Percentiles rank a stretch among this genome's conserved stretches.
Conservation (phyloP, 2,797 vertebrate genomes). For the Neostethus bicornis region DNA sequence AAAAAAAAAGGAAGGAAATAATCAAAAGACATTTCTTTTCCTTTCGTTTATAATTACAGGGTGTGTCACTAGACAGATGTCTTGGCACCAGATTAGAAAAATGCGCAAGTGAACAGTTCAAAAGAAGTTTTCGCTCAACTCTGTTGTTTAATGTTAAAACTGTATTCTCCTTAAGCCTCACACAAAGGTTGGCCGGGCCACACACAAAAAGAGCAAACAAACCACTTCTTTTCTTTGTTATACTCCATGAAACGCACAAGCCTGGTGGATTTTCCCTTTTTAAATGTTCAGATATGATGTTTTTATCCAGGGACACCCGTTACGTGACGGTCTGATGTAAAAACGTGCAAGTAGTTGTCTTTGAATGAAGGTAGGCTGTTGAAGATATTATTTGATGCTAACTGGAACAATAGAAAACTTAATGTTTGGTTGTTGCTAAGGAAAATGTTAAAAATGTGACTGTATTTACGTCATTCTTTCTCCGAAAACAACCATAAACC, state of each 20-base stretch:
- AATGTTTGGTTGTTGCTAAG: constrained; percentile 26
- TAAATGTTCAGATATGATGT: background rate
- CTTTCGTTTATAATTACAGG: constrained; percentile 80
- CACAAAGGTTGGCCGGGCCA: constrained; percentile 36
- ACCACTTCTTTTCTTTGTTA: background rate
- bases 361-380: background rate
- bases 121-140: constrained; percentile 57
- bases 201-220: constrained; percentile 28
- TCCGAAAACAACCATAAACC: constrained; percentile 64
- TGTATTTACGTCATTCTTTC: constrained; percentile 62
- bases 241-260: background rate
- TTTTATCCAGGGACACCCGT: background rate
- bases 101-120: constrained; percentile 69
- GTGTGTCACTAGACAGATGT: constrained; percentile 81
- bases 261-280: constrained; percentile 6
- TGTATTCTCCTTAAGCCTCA: constrained; percentile 62
- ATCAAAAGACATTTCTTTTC: constrained; percentile 75
- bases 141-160: constrained; percentile 70
- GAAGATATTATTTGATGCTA: background rate
- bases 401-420: constrained; percentile 6
- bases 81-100: constrained; percentile 73
- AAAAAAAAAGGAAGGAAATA: constrained; percentile 65
- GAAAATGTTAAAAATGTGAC: constrained; percentile 28
- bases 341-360: too few species aligned
- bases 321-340: background rate